Base-by-base conservation (phyloP, 1,140 invertebrate species). In the Trachymyrmex cornetzi region DNA sequence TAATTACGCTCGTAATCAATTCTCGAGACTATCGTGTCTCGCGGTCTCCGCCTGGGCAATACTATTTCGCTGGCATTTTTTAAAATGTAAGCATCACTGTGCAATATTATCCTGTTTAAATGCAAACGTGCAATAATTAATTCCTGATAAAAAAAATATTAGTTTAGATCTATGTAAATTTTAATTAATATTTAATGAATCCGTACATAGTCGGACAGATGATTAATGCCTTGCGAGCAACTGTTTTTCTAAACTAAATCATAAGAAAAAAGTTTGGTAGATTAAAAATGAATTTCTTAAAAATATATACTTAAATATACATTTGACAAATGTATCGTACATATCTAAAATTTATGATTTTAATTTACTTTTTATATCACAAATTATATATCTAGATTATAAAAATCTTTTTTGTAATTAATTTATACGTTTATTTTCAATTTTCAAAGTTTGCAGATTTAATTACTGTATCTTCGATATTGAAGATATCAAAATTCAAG, bases 1-100 rank as follows among this genome's bases (percentile, higher is more conserved):
- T 88, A 91, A 91, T 91, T 91, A 88, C 87, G 84, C 85, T 38
- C 63, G 66, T 89, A 90, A 90, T 91, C 87, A 91, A 91, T 91
- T 90, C 85, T 87, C 71, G 69, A 24, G 80, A 67, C 80, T 87
- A 87, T 89, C 87, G 77, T 71, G 71, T 75, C 64, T 80, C 71
- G 79, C 44, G 80, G 57, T 84, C 85, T 87, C 19, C 71, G 38
- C 53, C 53, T 44, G 22, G 44, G 48, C 64, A 50, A 57, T 44
- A 71, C 48, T 80, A 34, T 67, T 24, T 34, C 30, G 77, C 30
- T n/a, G 53, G 80, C 38, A n/a, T 84, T 87, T 74, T 69, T 69
- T 59, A 24, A 48, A 82, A 79, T 50, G 55, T 74, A 61, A 75
- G 38, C 80, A 61, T 61, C 55, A 61, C 64, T 64, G n/a, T 16